phyloP scores from a whole-genome alignment of 2,888 invertebrate genomes.

The Formica aserva region DNA sequence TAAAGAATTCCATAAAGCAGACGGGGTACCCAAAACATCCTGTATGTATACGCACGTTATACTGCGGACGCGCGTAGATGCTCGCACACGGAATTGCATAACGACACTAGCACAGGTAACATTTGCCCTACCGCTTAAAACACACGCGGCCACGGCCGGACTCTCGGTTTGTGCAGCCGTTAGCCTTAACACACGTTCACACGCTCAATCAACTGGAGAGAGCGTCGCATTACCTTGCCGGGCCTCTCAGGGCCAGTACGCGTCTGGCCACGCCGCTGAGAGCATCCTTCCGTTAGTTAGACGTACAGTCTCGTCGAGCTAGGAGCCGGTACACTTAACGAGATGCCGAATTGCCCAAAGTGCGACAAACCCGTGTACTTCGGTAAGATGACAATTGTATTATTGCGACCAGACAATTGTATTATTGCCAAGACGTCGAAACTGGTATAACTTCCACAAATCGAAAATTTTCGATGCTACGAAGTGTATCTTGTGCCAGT shows the following conservation, averaged over 20 bases:
- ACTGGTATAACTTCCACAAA: neutral
- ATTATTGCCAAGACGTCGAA: neutral
- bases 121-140: slow-evolving; percentile 28
- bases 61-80: neutral
- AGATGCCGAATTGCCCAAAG: slow-evolving; percentile 88
- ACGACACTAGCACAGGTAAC: slow-evolving; percentile 37
- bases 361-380: slow-evolving; percentile 89
- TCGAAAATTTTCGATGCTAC: neutral
- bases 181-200: slow-evolving; percentile 76
- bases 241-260: slow-evolving; percentile 78
- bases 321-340: slow-evolving; percentile 54
- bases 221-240: slow-evolving; percentile 82
- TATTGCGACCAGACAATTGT: neutral
- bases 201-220: slow-evolving; percentile 82
- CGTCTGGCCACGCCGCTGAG: slow-evolving; percentile 82
- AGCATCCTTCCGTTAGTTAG: slow-evolving; percentile 67
- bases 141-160: slow-evolving; percentile 50
- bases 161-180: slow-evolving; percentile 56
- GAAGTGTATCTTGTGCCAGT: neutral
- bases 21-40: neutral
- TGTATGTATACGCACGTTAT: neutral
- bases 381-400: slow-evolving; percentile 74
- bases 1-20: neutral
- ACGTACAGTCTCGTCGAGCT: slow-evolving; percentile 5
- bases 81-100: slow-evolving; percentile 27